phyloP scores from a whole-genome alignment of 2,113 vertebrate genomes.

The Hystrix brachyura region DNA sequence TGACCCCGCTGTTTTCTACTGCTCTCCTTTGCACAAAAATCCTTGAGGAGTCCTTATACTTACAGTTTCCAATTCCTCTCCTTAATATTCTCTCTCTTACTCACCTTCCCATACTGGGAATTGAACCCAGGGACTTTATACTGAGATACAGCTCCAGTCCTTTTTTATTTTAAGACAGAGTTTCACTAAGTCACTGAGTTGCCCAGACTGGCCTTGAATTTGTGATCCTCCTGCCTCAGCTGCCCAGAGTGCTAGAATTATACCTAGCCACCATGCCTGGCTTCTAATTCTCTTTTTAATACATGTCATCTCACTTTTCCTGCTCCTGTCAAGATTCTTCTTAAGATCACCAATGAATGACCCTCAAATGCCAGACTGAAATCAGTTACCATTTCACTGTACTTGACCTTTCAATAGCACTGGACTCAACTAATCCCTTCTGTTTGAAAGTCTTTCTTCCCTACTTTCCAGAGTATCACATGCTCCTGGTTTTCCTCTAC shows the following conservation, averaged over 20 bases:
- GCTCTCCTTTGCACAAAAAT: constrained; percentile 31
- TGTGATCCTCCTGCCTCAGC: background rate
- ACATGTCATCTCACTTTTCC: background rate
- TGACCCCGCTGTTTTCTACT: background rate
- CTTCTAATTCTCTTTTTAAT: background rate
- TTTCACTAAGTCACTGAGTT: background rate
- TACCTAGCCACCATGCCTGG: background rate
- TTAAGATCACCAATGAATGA: background rate
- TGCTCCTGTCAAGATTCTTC: background rate
- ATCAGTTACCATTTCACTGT: constrained; percentile 5
- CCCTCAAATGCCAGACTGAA: background rate
- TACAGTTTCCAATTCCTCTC: background rate
- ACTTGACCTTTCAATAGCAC: background rate
- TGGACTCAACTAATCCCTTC: background rate
- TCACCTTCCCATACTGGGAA: background rate
- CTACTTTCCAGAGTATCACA: background rate
- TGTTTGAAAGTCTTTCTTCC: background rate
- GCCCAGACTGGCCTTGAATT: background rate
- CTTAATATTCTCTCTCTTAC: background rate
- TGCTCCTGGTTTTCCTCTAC: background rate
- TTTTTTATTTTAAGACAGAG: background rate
- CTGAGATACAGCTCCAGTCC: background rate
- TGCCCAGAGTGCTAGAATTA: background rate
- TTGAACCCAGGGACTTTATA: background rate
- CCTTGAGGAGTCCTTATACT: background rate